phyloP scores from a whole-genome alignment of 35 echinoderm and acorn worm species.

The Apostichopus californicus region DNA sequence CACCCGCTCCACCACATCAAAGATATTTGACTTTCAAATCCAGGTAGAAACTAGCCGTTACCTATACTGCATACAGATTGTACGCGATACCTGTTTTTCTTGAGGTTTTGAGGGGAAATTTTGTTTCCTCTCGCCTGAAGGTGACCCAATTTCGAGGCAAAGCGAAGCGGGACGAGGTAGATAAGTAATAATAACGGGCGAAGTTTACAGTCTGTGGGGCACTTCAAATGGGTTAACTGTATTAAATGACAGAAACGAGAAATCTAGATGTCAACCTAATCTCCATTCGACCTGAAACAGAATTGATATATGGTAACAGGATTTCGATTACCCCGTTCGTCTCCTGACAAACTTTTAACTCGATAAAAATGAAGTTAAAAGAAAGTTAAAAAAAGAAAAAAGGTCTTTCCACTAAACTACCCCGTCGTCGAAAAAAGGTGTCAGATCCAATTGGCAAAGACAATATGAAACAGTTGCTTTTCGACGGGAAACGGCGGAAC shows the following conservation, averaged over 20 bases:
- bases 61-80: neutral
- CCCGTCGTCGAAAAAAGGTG: neutral
- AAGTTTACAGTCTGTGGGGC: constrained; percentile 12
- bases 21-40: too few species aligned
- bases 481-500: neutral
- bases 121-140: neutral
- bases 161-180: neutral
- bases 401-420: neutral
- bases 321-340: neutral
- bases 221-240: neutral
- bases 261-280: neutral
- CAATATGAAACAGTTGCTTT: neutral
- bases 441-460: neutral
- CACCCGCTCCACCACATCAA: too few species aligned
- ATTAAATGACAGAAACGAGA: constrained; percentile 11
- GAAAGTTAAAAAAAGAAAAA: neutral
- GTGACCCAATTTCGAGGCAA: constrained; percentile 9
- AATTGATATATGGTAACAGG: neutral
- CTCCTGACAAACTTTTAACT: constrained; percentile 2
- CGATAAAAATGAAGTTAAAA: neutral
- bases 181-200: neutral
- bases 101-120: neutral
- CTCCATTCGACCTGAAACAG: neutral
- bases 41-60: too few species aligned
- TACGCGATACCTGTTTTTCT: neutral